phyloP scores from a whole-genome alignment of 2,888 invertebrate species.

The Sinotaia quadrata region DNA sequence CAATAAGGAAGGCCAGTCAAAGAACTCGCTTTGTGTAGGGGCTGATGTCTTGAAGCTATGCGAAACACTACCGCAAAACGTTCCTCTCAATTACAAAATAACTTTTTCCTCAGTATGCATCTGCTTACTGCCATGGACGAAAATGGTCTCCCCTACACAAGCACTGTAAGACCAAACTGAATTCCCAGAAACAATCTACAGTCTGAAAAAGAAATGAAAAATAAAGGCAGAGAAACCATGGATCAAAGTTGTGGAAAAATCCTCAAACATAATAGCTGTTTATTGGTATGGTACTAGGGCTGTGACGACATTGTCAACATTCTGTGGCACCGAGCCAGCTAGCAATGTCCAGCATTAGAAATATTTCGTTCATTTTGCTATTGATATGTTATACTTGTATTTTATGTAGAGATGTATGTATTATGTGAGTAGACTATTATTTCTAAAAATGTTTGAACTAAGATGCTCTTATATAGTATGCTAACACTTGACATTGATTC shows the following conservation, averaged over 20 bases:
- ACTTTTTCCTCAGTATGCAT: conserved; percentile 13
- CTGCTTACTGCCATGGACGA: conserved; percentile 7
- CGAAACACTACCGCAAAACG: neutral
- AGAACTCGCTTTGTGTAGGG: conserved; percentile 12
- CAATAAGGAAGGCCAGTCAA: neutral
- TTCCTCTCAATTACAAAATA: conserved; percentile 16
- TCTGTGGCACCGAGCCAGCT: too few species aligned
- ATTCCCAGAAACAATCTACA: neutral
- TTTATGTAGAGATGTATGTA: too few species aligned
- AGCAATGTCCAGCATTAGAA: too few species aligned
- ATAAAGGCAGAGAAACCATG: conserved; percentile 7
- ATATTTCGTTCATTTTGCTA: too few species aligned
- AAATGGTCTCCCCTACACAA: conserved; percentile 2
- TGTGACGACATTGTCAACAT: too few species aligned
- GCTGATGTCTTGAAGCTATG: conserved; percentile 28
- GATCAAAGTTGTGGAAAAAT: conserved; percentile 11
- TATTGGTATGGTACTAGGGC: too few species aligned
- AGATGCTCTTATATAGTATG: too few species aligned
- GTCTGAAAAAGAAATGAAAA: conserved; percentile 2
- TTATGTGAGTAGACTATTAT: too few species aligned
- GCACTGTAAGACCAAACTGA: conserved; percentile 9
- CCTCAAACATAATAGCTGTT: too few species aligned
- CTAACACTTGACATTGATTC: too few species aligned
- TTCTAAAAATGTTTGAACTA: too few species aligned
- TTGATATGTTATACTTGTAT: too few species aligned